Conservation (phyloP, 2,797 vertebrate genomes). For the Salmo trutta region DNA sequence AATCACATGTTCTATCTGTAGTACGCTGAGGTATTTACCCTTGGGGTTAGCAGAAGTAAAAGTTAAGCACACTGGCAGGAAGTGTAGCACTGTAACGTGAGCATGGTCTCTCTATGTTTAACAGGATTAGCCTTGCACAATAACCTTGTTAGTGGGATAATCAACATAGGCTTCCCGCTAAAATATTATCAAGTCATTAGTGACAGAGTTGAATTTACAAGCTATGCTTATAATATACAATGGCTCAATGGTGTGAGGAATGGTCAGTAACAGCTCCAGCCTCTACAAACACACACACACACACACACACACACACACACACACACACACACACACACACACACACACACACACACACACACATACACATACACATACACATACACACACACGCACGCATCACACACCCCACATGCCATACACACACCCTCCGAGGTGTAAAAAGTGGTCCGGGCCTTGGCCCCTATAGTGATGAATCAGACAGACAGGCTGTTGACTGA, state of each 20-base stretch:
- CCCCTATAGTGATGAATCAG: neutral
- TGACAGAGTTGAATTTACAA: neutral
- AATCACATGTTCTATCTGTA: neutral
- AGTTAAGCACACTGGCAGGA: neutral
- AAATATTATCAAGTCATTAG: constrained; percentile 18
- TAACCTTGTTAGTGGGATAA: constrained; percentile 15
- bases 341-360: no score
- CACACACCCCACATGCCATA: neutral
- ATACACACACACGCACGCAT: no score
- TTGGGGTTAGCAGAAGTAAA: neutral
- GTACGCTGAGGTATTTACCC: neutral
- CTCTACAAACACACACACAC: neutral
- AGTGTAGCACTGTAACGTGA: neutral
- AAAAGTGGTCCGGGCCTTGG: neutral
- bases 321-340: no score
- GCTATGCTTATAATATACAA: neutral
- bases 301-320: no score
- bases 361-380: no score
- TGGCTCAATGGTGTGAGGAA: neutral
- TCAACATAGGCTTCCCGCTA: constrained; percentile 9
- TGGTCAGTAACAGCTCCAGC: neutral
- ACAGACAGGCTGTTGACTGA: neutral
- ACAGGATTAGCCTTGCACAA: constrained; percentile 57
- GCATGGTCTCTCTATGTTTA: constrained; percentile 24
- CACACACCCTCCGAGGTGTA: neutral